Evolutionary conservation across 2,888 invertebrate species (phyloP).

Genomic region (Latheticus oryzae): DNA sequence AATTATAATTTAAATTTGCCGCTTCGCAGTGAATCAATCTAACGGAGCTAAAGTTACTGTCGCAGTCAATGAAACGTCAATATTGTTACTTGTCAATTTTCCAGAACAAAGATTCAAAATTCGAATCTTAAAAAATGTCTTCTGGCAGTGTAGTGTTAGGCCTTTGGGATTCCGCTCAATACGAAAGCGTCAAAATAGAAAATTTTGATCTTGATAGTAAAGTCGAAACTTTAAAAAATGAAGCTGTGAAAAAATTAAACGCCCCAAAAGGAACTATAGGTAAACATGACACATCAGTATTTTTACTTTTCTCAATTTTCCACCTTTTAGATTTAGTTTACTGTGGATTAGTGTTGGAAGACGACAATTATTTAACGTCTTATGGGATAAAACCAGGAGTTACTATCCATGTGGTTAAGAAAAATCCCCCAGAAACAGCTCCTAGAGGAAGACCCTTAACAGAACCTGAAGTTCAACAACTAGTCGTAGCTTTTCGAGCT

Average conservation of each 20-base stretch:
- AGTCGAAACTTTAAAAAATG: conserved; percentile 70
- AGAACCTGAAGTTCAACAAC: conserved; percentile 72
- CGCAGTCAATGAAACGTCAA: no score
- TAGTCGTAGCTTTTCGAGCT: conserved; percentile 73
- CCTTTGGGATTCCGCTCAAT: conserved; percentile 67
- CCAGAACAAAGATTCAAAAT: no score
- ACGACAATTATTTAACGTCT: conserved; percentile 71
- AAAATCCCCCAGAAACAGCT: conserved; percentile 56
- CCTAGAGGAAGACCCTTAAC: conserved; percentile 66
- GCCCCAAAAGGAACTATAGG: conserved; percentile 29
- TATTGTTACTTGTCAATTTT: no score
- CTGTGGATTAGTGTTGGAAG: conserved; percentile 77
- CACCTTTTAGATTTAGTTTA: conserved; percentile 73
- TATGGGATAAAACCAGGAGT: conserved; percentile 73
- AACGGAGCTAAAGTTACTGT: no score
- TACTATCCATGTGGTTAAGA: conserved; percentile 70
- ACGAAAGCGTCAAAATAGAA: conserved; percentile 70
- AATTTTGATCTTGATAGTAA: conserved; percentile 73
- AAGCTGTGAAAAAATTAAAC: conserved; percentile 52
- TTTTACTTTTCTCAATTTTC: conserved; percentile 21
- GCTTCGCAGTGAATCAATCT: no score
- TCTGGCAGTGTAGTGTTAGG: conserved; percentile 63
- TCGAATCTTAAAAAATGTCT: no score
- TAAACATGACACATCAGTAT: conserved; percentile 14
- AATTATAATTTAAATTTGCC: no score